Base-by-base conservation (phyloP, 2,888 invertebrate species). In the Oxyteleia sp. region DNA sequence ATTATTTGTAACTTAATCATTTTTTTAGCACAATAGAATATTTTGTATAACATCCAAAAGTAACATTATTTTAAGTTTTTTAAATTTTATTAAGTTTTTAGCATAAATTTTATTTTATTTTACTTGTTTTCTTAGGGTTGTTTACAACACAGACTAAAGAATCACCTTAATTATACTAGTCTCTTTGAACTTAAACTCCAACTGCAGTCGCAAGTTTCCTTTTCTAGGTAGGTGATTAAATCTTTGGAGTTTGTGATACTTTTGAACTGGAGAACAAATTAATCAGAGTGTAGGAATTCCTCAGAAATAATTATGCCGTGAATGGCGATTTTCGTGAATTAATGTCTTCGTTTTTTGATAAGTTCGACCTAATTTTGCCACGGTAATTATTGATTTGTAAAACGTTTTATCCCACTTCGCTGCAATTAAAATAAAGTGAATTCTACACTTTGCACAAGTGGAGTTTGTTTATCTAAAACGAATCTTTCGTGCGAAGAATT, bases 401-500 rank as follows among this genome's bases (percentile, higher is more conserved):
- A 59, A 43, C 29, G 59, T 8, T 41, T 59, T 49, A 15, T 35
- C 29, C n/a, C 47, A 32, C 18, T 49, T 63, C 35, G 5, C 18
- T 13, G 10, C 16, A 59, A 59, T 43, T 59, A 49, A 71, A 57
- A 26, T 71, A 69, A 57, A 71, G n/a, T 26, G 49, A 49, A 59
- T 59, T 71, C 45, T 23, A 16, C 26, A 41, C 11, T 59, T 53
- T 69, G 32, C 45, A 15, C 51, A 35, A 45, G 49, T 38, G 18
- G 13, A 51, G 41, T 53, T 18, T 7, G 23, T 45, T 45, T 55
- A 55, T 55, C 55, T 68, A 45, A 71, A 49, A 4, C 41, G 23
- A 71, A 71, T 71, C 49, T 71, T 16, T 59, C 49, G 35, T 51
- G 59, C n/a, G 15, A 26, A 10, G 38, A 71, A 59, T 59, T 51